Percentiles rank a stretch among this genome's conserved stretches.
Evolutionary conservation across 2,113 vertebrate genomes (phyloP).

Genomic region (Neogobius melanostomus): DNA sequence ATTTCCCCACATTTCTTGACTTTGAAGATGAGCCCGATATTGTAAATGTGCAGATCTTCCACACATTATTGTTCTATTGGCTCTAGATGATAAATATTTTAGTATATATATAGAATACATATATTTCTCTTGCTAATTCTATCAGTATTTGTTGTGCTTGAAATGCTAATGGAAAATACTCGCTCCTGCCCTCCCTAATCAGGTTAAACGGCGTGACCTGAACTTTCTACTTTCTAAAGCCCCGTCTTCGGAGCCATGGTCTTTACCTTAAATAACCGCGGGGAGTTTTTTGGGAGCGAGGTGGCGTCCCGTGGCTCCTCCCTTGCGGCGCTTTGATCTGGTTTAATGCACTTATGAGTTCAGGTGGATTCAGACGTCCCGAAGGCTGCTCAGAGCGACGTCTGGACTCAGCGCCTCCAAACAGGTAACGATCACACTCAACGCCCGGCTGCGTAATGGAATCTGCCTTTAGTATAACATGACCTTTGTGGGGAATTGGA

Average conservation of each 20-base stretch:
- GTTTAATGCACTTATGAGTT: slow-evolving; percentile 60
- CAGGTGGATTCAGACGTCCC: slow-evolving; percentile 35
- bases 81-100: no score
- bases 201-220: not conserved
- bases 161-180: no score
- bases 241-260: not conserved
- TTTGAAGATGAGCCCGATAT: no score
- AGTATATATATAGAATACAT: no score
- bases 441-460: not conserved
- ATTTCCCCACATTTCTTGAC: no score
- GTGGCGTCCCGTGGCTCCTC: slow-evolving; percentile 40
- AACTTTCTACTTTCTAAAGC: not conserved
- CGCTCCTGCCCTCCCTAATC: no score
- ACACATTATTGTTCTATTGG: no score
- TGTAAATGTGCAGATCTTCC: no score
- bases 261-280: not conserved
- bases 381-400: slow-evolving; percentile 25
- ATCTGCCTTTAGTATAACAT: no score
- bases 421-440: slow-evolving; percentile 48
- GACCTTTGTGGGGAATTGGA: no score
- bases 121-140: no score
- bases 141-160: no score
- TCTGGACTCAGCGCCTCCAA: slow-evolving; percentile 28
- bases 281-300: slow-evolving; percentile 16
- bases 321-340: slow-evolving; percentile 39